Base-by-base conservation (phyloP, 2,888 invertebrate genomes). In the Coleophora flavipennella region DNA sequence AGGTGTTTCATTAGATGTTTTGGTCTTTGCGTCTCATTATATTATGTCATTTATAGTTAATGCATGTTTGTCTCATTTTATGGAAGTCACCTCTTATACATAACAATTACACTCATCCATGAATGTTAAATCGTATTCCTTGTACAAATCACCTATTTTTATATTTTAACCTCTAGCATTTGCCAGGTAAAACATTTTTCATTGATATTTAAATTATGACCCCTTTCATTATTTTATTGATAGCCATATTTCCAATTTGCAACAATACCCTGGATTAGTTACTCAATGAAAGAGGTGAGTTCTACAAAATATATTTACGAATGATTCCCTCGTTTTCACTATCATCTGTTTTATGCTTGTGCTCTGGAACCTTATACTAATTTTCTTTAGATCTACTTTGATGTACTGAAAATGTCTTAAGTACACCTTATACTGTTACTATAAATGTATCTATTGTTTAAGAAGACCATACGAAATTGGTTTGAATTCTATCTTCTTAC, bases 141-240 rank as follows among this genome's bases (percentile, higher is more conserved):
- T 61, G 53, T 59, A 61, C 56, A 29, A n/a, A 29, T 4, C 20
- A 20, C 20, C 20, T 20, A 4, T 20, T 20, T 54, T 53, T 50
- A 43, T 54, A 43, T 47, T 46, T 45, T 48, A 55, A 72, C 87
- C 89, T 88, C 88, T 81, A 89, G 89, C 88, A 83, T 87, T 87
- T 87, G 88, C 84, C 88, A 88, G 89, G 88, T 63, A 83, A 86
- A 79, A 86, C 86, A 75, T 69, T 74, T 70, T 79, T 79, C 70
- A 80, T 43, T 40, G 38, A 25, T 31, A 35, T 31, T 4, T 20
- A 20, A 20, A 20, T 4, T 20, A 20, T 4, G 20, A 20, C 6
- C 20, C 20, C 20, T 20, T 20, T 20, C 20, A 20, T 20, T 20
- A 20, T 20, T 6, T 20, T 20, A 38, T 32, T n/a, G n/a, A 34